A percentile compares a stretch with the other conserved stretches of the same genome.
These are phyloP conservation scores for Plecturocebus donacophilus DNA, from an alignment of 2,113 vertebrate species.

Conservation along the genomic window DNA sequence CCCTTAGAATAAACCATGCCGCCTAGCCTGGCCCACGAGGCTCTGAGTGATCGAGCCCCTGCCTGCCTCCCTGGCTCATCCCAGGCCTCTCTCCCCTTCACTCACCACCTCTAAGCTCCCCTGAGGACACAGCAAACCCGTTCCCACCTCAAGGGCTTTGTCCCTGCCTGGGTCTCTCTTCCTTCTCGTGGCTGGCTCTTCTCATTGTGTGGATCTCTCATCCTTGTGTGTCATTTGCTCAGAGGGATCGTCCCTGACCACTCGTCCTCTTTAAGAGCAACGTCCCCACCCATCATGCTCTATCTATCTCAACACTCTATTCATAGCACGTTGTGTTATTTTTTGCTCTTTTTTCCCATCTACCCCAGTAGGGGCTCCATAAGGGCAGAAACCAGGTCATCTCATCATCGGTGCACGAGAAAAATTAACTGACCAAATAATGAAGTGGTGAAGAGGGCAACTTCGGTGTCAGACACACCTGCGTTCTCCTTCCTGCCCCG, in stretches of 20 bases:
- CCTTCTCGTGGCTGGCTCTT: too few relatives aligned
- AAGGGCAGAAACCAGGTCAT: neutral
- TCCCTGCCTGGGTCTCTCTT: neutral
- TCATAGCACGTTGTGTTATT: neutral
- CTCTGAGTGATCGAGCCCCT: too few relatives aligned
- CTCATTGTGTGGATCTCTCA: neutral
- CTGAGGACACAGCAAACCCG: neutral
- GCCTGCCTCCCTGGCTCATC: neutral
- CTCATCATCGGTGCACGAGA: neutral
- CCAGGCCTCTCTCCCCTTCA: neutral
- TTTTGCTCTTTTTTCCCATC: neutral
- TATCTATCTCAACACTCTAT: neutral
- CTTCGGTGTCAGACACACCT: rapidly evolving
- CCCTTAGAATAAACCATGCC: neutral
- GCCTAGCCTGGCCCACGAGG: neutral
- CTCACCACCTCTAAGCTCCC: rapidly evolving
- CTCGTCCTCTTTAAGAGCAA: neutral
- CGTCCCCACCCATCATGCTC: neutral
- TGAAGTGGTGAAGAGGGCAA: neutral
- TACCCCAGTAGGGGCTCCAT: neutral
- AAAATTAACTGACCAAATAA: conserved; percentile 21
- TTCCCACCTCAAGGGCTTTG: neutral
- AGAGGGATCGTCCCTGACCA: neutral
- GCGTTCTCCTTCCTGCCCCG: neutral
- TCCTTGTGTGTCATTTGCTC: neutral